Evolutionary conservation across 2,888 invertebrate species (phyloP).

Genomic region (Pelosia muscerda): DNA sequence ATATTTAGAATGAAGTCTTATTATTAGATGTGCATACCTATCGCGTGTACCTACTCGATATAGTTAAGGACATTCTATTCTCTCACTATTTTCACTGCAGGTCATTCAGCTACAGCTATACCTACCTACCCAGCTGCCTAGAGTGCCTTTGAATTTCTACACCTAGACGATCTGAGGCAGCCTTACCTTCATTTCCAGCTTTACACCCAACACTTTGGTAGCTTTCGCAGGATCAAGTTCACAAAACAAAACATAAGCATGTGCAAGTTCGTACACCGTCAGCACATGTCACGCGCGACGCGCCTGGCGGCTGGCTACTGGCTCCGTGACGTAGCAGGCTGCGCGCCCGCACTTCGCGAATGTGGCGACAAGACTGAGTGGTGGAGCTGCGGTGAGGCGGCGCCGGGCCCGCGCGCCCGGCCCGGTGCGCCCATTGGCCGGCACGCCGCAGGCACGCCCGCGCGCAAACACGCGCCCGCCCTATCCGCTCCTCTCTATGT

Average conservation of each 20-base stretch:
- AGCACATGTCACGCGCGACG: constrained; percentile 52
- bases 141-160: neutral
- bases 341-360: constrained; percentile 64
- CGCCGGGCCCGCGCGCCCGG: constrained; percentile 43
- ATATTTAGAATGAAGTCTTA: too few relatives aligned
- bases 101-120: neutral
- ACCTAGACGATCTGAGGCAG: neutral
- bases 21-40: too few relatives aligned
- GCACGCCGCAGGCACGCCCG: constrained; percentile 47
- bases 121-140: constrained; percentile 4
- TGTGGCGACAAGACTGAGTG: constrained; percentile 66
- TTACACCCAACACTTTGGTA: constrained; percentile 76
- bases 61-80: neutral
- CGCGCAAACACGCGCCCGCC: constrained; percentile 36
- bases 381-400: constrained; percentile 56
- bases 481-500: constrained; percentile 51
- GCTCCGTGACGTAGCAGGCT: constrained; percentile 22
- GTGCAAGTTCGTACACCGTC: constrained; percentile 47
- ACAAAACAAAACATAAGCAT: constrained; percentile 67
- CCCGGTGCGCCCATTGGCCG: constrained; percentile 58
- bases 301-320: constrained; percentile 25
- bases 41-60: neutral
- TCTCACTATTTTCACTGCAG: neutral
- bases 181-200: constrained; percentile 80
- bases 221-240: constrained; percentile 52